These are phyloP conservation scores for Agapornis roseicollis DNA, from an alignment of 2,113 vertebrate species.

Conservation along the genomic window DNA sequence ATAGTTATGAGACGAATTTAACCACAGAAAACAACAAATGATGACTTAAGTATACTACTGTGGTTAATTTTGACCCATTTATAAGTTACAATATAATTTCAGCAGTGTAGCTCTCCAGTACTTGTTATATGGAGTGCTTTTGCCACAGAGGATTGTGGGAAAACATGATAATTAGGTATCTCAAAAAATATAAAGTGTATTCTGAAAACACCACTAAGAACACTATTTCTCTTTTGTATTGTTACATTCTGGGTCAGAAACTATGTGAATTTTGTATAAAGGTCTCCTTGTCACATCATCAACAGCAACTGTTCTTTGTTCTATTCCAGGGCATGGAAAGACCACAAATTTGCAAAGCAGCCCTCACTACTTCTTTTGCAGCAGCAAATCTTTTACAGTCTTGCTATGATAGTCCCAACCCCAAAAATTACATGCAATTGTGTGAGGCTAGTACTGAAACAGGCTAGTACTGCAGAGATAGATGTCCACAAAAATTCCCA, in stretches of 20 bases:
- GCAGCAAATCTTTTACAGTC: neutral
- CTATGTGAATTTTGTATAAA: neutral
- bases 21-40: conserved; percentile 62
- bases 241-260: neutral
- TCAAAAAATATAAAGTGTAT: neutral
- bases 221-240: neutral
- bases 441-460: neutral
- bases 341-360: neutral
- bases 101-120: neutral
- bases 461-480: neutral
- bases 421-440: neutral
- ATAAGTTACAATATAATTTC: neutral
- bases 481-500: neutral
- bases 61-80: conserved; percentile 10
- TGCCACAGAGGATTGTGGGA: neutral
- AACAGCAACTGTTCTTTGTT: neutral
- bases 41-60: neutral
- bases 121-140: neutral
- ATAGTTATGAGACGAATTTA: conserved; percentile 52
- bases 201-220: neutral
- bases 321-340: neutral
- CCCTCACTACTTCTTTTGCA: neutral
- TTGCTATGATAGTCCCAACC: neutral
- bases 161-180: fast-evolving
- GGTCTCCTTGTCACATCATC: neutral